Percentiles rank a stretch among this genome's conserved stretches.
phyloP scores from a whole-genome alignment of 2,797 vertebrate genomes.

The Morus bassanus region DNA sequence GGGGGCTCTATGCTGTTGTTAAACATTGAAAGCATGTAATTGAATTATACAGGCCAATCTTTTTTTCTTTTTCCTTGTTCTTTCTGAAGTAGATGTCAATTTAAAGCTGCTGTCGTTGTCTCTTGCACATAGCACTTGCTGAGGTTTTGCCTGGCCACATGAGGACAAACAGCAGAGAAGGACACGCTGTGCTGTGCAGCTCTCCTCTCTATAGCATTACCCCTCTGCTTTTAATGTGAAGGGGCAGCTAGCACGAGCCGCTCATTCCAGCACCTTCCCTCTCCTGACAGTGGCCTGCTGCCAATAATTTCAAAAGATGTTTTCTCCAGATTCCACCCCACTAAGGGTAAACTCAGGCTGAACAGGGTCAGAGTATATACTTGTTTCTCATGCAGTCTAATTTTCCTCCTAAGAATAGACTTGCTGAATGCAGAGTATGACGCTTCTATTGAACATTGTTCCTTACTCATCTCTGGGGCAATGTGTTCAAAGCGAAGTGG shows the following conservation, averaged over 20 bases:
- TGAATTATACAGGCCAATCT: neutral
- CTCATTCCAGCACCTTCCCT: neutral
- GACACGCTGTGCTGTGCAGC: neutral
- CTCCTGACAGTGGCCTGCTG: neutral
- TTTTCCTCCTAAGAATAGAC: neutral
- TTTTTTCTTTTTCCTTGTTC: neutral
- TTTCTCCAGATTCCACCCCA: neutral
- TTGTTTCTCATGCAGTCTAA: neutral
- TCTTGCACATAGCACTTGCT: neutral
- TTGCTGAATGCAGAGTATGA: neutral
- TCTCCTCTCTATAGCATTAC: neutral
- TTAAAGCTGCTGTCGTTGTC: neutral
- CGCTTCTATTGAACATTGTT: neutral
- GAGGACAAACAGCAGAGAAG: neutral
- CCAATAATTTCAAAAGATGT: neutral
- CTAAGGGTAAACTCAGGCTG: neutral
- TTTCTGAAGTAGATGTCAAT: neutral
- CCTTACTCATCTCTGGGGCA: neutral
- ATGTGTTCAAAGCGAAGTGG: neutral
- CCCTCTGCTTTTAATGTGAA: rapidly evolving
- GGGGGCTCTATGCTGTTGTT: neutral
- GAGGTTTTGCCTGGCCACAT: neutral
- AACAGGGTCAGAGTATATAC: neutral
- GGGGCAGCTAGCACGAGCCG: neutral
- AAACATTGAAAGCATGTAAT: neutral